Base-by-base conservation (phyloP, 2,888 invertebrate species). In the Osedax frankpressi region DNA sequence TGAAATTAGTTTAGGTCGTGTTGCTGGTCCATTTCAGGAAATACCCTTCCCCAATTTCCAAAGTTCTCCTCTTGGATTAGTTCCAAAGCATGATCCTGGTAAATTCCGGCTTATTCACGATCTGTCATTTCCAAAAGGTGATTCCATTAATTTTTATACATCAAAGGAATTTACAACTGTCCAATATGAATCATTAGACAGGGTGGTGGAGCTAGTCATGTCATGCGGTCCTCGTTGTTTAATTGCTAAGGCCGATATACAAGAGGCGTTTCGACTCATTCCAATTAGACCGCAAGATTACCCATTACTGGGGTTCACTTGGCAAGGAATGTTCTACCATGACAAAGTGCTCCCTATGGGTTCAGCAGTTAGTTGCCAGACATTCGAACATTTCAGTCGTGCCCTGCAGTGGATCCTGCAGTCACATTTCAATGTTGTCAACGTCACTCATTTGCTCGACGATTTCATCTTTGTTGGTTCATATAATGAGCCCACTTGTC, bases 381-480 rank as follows among this genome's bases (percentile, higher is more conserved):
- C 24, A 28, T 70, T 70, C 14, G 70, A 70, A 62, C 62, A 6
- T 62, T 19, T 65, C 14, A 65, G 65, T 65, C 65, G 65, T 11
- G 65, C 11, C 65, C 24, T 65, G 65, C 6, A 65, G 19, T n/a
- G 65, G 65, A 65, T 65, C 14, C 2, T 65, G 19, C 0, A 65
- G 65, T 19, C 1, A 14, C 65, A 65, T 65, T 65, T 65, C 65
- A 19, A 19, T 65, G 65, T 65, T 65, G 14, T 19, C 65, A 2
- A 14, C 14, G 6, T 65, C 1, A 65, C 65, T 11, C 14, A 65
- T 65, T 65, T n/a, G 65, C n/a, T n/a, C 2, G 65, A n/a, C n/a
- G 24, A 65, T 65, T 65, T 14, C 19, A n/a, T 2, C n/a, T 3
- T 65, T 11, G 65, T n/a, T 62, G 62, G 62, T 2, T 62, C 62